phyloP scores from a whole-genome alignment of 1,140 invertebrate genomes.

The Trichomalopsis sarcophagae region DNA sequence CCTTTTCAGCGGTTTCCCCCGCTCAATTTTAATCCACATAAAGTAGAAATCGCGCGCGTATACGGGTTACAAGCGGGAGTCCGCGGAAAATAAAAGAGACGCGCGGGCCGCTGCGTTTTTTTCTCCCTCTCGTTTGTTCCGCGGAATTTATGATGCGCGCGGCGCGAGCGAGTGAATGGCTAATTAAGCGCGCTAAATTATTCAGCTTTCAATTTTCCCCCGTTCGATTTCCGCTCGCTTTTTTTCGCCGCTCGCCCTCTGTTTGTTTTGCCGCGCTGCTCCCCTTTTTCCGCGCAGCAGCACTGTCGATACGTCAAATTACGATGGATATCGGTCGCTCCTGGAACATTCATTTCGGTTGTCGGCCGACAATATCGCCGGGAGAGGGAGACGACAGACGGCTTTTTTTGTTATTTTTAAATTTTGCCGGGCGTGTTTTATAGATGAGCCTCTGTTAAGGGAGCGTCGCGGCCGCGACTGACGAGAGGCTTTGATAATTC shows the following conservation, averaged over 20 bases:
- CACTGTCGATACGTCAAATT: conserved; percentile 21
- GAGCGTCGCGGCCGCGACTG: not conserved
- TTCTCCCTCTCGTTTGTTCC: conserved; percentile 43
- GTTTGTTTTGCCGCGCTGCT: not conserved
- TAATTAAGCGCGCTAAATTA: conserved; percentile 39
- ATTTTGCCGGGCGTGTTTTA: not conserved
- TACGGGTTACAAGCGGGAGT: conserved; percentile 51
- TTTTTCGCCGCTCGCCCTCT: not conserved
- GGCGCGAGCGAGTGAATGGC: conserved; percentile 24
- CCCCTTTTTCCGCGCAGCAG: not conserved
- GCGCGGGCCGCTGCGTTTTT: conserved; percentile 27
- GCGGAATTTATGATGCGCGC: conserved; percentile 49
- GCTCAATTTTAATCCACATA: conserved; percentile 66
- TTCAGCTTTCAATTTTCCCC: conserved; percentile 42
- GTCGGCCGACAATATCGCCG: not conserved
- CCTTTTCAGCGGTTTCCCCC: conserved; percentile 46
- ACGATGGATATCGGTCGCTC: conserved; percentile 10
- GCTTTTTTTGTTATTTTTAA: not conserved
- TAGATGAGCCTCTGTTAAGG: conserved; percentile 21
- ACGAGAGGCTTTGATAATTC: conserved; percentile 29
- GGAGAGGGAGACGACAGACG: not conserved
- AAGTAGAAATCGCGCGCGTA: conserved; percentile 55
- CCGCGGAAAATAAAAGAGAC: conserved; percentile 12
- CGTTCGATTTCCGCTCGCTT: conserved; percentile 21
- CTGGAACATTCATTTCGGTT: conserved; percentile 28